phyloP scores from a whole-genome alignment of 2,888 invertebrate species.

The Incurvaria masculella region DNA sequence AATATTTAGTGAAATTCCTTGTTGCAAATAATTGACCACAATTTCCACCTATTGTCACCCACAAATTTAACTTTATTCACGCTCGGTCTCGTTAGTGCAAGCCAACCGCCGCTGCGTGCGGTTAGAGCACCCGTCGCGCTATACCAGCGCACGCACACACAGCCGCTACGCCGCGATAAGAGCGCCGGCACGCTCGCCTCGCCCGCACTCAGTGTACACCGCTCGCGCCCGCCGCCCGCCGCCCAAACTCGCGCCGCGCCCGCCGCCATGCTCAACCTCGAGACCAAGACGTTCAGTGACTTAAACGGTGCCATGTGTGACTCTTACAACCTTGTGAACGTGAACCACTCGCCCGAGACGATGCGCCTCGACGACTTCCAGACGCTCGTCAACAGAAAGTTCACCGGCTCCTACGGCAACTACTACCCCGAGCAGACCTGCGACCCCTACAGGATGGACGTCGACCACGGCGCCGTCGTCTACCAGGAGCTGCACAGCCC shows the following conservation, averaged over 20 bases:
- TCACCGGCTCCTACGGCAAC: constrained; percentile 36
- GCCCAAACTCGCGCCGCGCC: too few relatives aligned
- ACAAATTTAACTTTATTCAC: too few relatives aligned
- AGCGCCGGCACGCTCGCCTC: neutral
- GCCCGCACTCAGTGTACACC: neutral
- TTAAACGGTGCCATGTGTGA: neutral
- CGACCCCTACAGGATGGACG: constrained; percentile 38
- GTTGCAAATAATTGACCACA: too few relatives aligned
- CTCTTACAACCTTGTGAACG: neutral
- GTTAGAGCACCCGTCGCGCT: too few relatives aligned
- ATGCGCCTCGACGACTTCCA: constrained; percentile 45
- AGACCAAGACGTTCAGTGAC: neutral
- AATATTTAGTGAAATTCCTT: too few relatives aligned
- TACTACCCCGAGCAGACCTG: constrained; percentile 37
- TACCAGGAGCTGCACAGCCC: constrained; percentile 43
- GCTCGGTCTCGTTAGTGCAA: too few relatives aligned
- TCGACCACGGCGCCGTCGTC: constrained; percentile 33
- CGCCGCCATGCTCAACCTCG: neutral
- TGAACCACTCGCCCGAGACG: constrained; percentile 28
- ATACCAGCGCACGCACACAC: neutral
- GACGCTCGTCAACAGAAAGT: constrained; percentile 41
- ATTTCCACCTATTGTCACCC: too few relatives aligned
- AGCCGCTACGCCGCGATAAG: too few relatives aligned
- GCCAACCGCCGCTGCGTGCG: too few relatives aligned
- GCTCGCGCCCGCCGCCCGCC: too few relatives aligned